These are phyloP conservation scores for Camptogramma bilineatum DNA, from an alignment of 2,888 invertebrate species.

Conservation along the genomic window DNA sequence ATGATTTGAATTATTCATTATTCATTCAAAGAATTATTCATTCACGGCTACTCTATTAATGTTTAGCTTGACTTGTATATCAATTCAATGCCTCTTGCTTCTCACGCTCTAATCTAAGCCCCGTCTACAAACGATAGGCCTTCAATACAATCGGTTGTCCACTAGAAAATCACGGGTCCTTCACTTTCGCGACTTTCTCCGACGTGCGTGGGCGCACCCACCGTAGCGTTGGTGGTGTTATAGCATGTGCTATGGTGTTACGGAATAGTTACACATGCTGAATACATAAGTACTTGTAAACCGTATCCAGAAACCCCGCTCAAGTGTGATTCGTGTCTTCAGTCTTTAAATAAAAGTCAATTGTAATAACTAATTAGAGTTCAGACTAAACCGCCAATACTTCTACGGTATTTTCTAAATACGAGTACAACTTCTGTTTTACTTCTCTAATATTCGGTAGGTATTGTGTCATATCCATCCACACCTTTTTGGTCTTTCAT, in stretches of 20 bases:
- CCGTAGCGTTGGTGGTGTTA: slow-evolving; percentile 13
- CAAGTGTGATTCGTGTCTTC: background rate
- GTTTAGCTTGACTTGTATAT: background rate
- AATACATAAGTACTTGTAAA: background rate
- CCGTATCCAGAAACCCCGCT: background rate
- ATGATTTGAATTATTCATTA: no score
- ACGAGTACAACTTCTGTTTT: no score
- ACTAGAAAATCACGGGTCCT: slow-evolving; percentile 61
- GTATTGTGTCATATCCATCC: no score
- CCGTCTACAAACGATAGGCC: slow-evolving; percentile 41
- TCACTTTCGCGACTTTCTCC: slow-evolving; percentile 78
- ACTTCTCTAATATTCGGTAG: no score
- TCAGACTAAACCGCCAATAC: no score
- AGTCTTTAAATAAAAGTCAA: background rate
- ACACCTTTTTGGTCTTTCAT: no score
- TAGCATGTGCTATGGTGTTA: slow-evolving; percentile 20
- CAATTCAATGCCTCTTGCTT: background rate
- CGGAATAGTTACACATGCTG: slow-evolving; percentile 7
- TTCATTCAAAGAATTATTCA: no score
- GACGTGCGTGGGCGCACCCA: slow-evolving; percentile 34
- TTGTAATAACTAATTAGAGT: no score
- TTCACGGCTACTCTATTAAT: no score
- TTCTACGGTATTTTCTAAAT: no score
- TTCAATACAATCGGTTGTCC: slow-evolving; percentile 51
- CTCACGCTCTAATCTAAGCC: slow-evolving; percentile 10